Base-by-base conservation (phyloP, 2,888 invertebrate species). In the Serripes groenlandicus region DNA sequence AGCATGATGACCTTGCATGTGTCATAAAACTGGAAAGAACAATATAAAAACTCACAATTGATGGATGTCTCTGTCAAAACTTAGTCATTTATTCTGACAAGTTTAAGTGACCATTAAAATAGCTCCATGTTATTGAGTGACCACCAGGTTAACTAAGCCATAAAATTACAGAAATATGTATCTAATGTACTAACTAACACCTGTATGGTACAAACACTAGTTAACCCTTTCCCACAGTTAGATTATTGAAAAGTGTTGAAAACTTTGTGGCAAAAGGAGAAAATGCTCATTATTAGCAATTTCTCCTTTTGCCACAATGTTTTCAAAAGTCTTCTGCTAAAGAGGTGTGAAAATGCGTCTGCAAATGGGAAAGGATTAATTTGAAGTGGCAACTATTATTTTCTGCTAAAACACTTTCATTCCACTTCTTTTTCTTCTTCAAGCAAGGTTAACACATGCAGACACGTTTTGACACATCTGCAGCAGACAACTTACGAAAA, bases 81-180 rank as follows among this genome's bases (percentile, higher is more conserved):
- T 23, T 9, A 37, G 66, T 66, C 66, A 66, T 42, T 66, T 26
- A 66, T 66, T 66, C 42, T 66, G 66, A 66, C 66, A 66, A 66
- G 37, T 66, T 66, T 66, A 37, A 66, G 66, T 42, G 66, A 42
- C 66, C 66, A 66, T 66, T 66, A 66, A 66, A 66, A 66, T 42
- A 42, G 66, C n/a, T 64, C 35, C 35, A 34, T 64, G 64, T 64
- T n/a, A n/a, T n/a, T 64, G 9, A 64, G 28, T 66, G 66, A 66
- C 66, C 66, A 66, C 66, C 66, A 66, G 37, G 66, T 66, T 66
- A 42, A 66, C 42, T 26, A 28, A 26, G 66, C 28, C 66, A 66
- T 66, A 66, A 66, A 64, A 66, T 66, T 66, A 66, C 66, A 66
- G 9, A 42, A 42, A 42, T 42, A 56, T n/a, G 56, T n/a, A 56